Base-by-base conservation (phyloP, 2,113 vertebrate genomes). In the Orthonyx spaldingii region DNA sequence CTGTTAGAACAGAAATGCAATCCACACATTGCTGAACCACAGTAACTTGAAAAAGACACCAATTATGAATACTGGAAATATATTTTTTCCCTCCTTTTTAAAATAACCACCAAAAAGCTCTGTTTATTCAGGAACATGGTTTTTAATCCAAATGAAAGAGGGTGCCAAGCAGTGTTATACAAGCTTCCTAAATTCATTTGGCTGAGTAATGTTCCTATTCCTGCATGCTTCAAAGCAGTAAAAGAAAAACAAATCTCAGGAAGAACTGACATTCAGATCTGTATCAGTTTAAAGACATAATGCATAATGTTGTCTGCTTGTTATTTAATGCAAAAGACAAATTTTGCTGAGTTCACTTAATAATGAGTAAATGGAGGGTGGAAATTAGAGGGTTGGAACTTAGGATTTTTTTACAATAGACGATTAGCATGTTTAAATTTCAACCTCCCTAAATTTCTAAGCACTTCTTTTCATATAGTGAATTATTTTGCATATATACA, bases 181-280 rank as follows among this genome's bases (percentile, higher is more conserved):
- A 97, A 96, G 93, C 85, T 97, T 97, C 92, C 94, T 95, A 96
- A 96, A 95, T 78, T 95, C 88, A 96, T 96, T 88, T 94, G 89
- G 89, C 77, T 96, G 92, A 91, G 72, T 94, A 97, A 94, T 71
- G 59, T 50, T 97, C 96, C 66, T 69, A 91, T 89, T 94, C 91
- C 87, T 87, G 79, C 47, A 17, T 78, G 89, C 82, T 91, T 95
- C 85, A 83, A 93, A 96, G 78, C 41, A 64, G 76, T 72, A 69
- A 69, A 84, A 91, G 68, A 94, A 86, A 94, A 92, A 91, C 50
- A 93, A 89, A 94, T 68, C 63, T 93, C 74, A 83, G 47, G 72
- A 83, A 91, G 75, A 94, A 75, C 53, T 82, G 80, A 80, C 63
- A 71, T 89, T 90, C 39, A 96, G 91, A 92, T 96, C 72, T 80